Percentiles rank a stretch among this genome's conserved stretches.
Conservation (phyloP, 2,113 vertebrate species). For the Chascanopsetta lugubris region DNA sequence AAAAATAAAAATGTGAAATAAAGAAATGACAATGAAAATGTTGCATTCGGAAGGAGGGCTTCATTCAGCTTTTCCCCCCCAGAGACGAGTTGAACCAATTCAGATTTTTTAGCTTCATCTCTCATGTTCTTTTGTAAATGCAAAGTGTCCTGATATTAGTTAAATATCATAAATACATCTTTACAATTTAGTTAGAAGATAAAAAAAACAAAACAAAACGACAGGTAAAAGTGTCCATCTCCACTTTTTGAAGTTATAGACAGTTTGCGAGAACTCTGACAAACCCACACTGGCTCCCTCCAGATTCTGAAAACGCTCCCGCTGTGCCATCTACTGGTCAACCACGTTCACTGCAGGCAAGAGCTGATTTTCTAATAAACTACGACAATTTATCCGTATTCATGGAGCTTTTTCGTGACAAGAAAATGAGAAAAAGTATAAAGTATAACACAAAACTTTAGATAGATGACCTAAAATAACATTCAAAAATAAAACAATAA, state of each 20-base stretch:
- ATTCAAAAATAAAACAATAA: too few relatives aligned
- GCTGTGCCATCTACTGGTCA: slow-evolving; percentile 46
- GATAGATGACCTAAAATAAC: too few relatives aligned
- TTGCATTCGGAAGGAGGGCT: background rate
- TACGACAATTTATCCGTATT: too few relatives aligned
- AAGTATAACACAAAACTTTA: too few relatives aligned
- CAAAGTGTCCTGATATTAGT: background rate
- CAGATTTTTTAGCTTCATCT: background rate
- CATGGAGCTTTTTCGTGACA: too few relatives aligned
- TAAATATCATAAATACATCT: background rate
- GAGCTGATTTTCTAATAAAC: background rate
- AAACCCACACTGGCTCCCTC: background rate
- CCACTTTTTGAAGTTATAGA: background rate
- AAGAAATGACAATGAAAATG: background rate
- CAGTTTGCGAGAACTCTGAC: background rate
- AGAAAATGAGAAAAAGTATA: too few relatives aligned
- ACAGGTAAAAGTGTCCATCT: background rate
- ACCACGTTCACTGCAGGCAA: slow-evolving; percentile 1
- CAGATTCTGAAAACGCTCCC: background rate
- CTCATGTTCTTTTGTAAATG: background rate
- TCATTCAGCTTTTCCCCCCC: background rate
- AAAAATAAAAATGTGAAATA: background rate
- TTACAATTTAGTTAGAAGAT: background rate
- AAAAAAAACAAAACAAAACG: background rate
- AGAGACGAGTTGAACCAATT: background rate